Conservation (phyloP, 2,113 vertebrate genomes). For the human (Homo sapiens) region GRCh38 chr4:125608501-125609000, state of each 20-base stretch:
- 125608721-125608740: not conserved
- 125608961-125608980: not conserved
- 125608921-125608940: not conserved
- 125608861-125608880: not conserved
- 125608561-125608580: not conserved
- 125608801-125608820: slow-evolving; percentile 44
- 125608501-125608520: not conserved
- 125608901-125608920: not conserved
- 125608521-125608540: not conserved
- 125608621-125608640: not conserved
- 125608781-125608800: slow-evolving; percentile 49
- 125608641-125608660: slow-evolving; percentile 42
- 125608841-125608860: not conserved
- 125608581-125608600: rapidly evolving
- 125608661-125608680: not conserved
- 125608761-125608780: not conserved
- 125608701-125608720: not conserved
- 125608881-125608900: not conserved
- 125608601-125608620: not conserved
- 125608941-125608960: not conserved
- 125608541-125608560: not conserved
- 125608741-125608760: not conserved
- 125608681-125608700: not conserved
- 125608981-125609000: too few species aligned
- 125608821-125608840: not conserved